Conservation (phyloP, 2,888 invertebrate genomes). For the Deilephila porcellus region DNA sequence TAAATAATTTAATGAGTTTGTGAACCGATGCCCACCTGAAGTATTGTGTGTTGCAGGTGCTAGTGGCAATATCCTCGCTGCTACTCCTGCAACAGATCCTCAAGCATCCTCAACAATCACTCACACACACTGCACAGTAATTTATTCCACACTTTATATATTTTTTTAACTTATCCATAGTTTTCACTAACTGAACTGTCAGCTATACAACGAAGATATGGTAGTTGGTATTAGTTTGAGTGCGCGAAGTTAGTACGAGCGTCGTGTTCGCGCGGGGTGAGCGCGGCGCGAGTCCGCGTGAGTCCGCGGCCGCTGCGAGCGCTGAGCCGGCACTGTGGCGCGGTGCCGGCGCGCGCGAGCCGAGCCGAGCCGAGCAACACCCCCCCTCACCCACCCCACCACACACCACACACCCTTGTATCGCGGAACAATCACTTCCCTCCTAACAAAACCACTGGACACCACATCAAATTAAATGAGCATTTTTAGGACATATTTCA, state of each 20-base stretch:
- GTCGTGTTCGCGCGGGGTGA: background rate
- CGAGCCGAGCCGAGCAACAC: no score
- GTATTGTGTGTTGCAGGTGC: background rate
- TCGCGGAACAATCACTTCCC: no score
- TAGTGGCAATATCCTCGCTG: background rate
- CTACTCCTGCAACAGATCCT: background rate
- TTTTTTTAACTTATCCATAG: background rate
- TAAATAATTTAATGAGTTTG: background rate
- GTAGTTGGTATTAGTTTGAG: background rate
- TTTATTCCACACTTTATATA: background rate
- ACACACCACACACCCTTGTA: no score
- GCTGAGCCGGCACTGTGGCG: no score
- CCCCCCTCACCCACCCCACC: no score
- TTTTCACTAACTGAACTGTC: background rate
- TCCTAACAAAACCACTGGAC: no score
- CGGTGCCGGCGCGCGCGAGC: no score
- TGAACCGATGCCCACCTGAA: conserved; percentile 1
- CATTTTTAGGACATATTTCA: no score
- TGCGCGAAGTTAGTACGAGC: background rate
- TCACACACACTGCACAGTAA: background rate
- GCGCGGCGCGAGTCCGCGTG: background rate
- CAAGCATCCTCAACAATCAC: conserved; percentile 7
- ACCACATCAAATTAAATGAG: no score
- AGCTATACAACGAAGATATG: background rate
- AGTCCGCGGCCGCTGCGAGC: background rate